Base-by-base conservation (phyloP, 53 echinoderm and acorn worm genomes). In the Holothuria scabra region DNA sequence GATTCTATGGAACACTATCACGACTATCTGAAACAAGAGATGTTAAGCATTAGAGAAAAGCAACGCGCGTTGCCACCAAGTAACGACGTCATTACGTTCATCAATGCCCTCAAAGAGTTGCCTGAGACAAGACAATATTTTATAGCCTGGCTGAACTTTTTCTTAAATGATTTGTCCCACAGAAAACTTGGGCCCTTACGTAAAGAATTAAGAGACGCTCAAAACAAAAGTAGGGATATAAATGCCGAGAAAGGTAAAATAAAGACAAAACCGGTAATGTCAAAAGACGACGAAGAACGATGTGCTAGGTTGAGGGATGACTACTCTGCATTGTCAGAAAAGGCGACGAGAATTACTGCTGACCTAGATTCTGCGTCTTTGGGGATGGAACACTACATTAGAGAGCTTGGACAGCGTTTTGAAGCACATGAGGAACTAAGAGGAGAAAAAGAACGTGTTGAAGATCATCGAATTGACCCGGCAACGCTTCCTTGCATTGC, bases 391-490 rank as follows among this genome's bases (percentile, higher is more conserved):
- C 80, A 79, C 30, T 79, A 57, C 60, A 57, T 79, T 14, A 25
- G 80, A 79, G 80, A 79, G 24, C 56, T 79, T 32, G 80, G 58
- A 13, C 80, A 79, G 23, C 58, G 19, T 79, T 79, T 57, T 11
- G 80, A 79, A 59, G 80, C 80, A 32, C 35, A 56, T 22, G 59
- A 26, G n/a, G 64, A 34, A 0, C 14, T 44, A 0, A 64, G 41
- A 21, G 16, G 22, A 12, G 35, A 64, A 11, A 14, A 22, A 7
- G 80, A 79, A 1, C 57, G 59, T 21, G 28, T 19, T 78, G 78
- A 58, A 29, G 78, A 78, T 31, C 11, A 24, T 1, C 21, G 6
- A 44, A 20, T 79, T 1, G 30, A 79, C 23, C 14, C 32, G 1
- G 18, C 9, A 11, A 19, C 30, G 1, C 34, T 79, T 2, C 80